These are phyloP conservation scores for Pomatostomus ruficeps DNA, from an alignment of 2,113 vertebrate genomes.

Conservation along the genomic window DNA sequence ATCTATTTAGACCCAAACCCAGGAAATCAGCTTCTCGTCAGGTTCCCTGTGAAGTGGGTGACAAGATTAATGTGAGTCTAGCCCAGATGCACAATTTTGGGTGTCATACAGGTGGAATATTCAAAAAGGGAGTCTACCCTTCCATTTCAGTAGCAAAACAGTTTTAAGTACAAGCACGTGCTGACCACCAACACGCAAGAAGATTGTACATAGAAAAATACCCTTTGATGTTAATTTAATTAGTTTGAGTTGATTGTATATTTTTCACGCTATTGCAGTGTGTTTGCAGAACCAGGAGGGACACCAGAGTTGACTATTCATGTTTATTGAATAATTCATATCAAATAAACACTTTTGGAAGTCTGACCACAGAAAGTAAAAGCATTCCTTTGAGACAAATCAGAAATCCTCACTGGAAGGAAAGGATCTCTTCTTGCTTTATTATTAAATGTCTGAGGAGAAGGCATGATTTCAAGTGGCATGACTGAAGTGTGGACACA, in stretches of 20 bases:
- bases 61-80: background rate
- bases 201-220: background rate
- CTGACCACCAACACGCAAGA: background rate
- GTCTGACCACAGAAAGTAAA: background rate
- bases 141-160: background rate
- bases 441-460: background rate
- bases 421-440: background rate
- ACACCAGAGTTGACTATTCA: background rate
- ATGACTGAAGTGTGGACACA: background rate
- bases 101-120: background rate
- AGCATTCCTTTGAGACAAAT: background rate
- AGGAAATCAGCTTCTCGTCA: background rate
- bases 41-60: background rate
- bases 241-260: background rate
- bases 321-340: slow-evolving; percentile 44
- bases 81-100: background rate
- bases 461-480: background rate
- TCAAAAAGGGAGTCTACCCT: background rate
- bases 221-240: background rate
- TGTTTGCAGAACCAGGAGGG: background rate
- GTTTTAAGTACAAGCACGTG: background rate
- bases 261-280: background rate
- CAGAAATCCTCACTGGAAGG: background rate
- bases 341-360: background rate
- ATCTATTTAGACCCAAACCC: background rate